Conservation (phyloP, 1,140 invertebrate species). For the Penaeus chinensis region DNA sequence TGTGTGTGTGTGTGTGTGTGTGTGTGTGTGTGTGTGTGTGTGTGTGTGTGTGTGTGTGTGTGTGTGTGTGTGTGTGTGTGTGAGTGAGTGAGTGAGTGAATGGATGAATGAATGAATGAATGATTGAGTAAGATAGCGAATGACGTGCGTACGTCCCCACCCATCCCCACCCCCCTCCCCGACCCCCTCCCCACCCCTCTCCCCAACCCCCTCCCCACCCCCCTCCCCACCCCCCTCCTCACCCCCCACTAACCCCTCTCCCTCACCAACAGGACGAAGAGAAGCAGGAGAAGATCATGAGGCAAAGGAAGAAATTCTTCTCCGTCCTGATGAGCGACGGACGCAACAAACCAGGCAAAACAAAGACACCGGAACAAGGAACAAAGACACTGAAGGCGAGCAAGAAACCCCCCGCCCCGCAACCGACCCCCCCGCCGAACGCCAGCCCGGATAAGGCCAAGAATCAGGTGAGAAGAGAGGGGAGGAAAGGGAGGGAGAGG, state of each 20-base stretch:
- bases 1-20: not conserved
- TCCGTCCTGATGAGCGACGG: slow-evolving; percentile 50
- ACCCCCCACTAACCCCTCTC: not conserved
- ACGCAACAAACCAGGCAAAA: slow-evolving; percentile 13
- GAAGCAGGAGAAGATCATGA: slow-evolving; percentile 41
- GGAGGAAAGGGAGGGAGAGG: too few relatives aligned
- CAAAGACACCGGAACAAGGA: not conserved
- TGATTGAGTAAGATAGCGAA: not conserved
- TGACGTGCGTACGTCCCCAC: too few relatives aligned
- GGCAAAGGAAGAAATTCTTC: slow-evolving; percentile 58
- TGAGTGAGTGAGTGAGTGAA: not conserved
- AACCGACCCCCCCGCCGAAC: too few relatives aligned
- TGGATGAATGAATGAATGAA: not conserved
- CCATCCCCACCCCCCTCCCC: too few relatives aligned
- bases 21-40: not conserved
- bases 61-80: not conserved
- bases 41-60: too few relatives aligned
- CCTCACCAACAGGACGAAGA: slow-evolving; percentile 36
- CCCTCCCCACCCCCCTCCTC: not conserved
- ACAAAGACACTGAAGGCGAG: not conserved
- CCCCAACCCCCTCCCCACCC: too few relatives aligned
- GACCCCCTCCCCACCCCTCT: too few relatives aligned
- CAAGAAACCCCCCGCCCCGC: too few relatives aligned
- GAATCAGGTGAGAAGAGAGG: too few relatives aligned
- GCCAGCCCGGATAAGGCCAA: too few relatives aligned